Evolutionary conservation across 1,140 invertebrate species (phyloP), one percentile per base, ranked within the genome.

Genomic region (Gonioctena quinquepunctata): DNA sequence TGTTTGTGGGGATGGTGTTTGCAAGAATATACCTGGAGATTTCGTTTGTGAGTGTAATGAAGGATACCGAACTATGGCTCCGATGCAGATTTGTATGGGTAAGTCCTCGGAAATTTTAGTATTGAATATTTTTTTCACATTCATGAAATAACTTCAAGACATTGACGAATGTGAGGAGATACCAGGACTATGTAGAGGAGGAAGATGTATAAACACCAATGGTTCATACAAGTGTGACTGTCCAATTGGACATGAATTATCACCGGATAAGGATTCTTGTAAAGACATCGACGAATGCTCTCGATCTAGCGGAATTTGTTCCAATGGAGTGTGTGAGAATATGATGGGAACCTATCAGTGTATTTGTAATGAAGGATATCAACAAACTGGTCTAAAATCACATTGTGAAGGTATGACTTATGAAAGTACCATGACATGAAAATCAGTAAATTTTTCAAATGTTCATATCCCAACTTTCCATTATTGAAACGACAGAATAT

Each of bases 331-430:
- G 2, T 95, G 94, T 80, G 91, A 94, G 80, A 96, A 97, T 76
- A 90, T 90, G 82, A 91, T 93, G 87, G 94, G 94, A 7, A 93
- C 93, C 1, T 96, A 94, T 82, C 91, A 93, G 77, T 96, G 94
- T 81, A 89, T 91, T 49, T 97, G 95, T 79, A 91, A 93, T 77
- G 90, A 92, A 61, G 93, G 93, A 0, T 93, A 92, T 77, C 87
- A 89, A 49, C 92, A 91, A 80, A 90, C 87, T 21, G 80, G 77
- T 18, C 68, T 86, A n/a, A 88, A 88, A 80, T 87, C 87, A 0
- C 87, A 88, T 80, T 88, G 87, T 69, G 87, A 88, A 77, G 83
- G 83, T 84, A n/a, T n/a, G n/a, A n/a, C n/a, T n/a, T n/a, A n/a
- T n/a, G n/a, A n/a, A n/a, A n/a, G n/a, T n/a, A n/a, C n/a, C n/a